A percentile compares a stretch with the other conserved stretches of the same genome.
These are phyloP conservation scores for Chinchilla lanigera DNA, from an alignment of 2,113 vertebrate genomes.

Conservation along the genomic window DNA sequence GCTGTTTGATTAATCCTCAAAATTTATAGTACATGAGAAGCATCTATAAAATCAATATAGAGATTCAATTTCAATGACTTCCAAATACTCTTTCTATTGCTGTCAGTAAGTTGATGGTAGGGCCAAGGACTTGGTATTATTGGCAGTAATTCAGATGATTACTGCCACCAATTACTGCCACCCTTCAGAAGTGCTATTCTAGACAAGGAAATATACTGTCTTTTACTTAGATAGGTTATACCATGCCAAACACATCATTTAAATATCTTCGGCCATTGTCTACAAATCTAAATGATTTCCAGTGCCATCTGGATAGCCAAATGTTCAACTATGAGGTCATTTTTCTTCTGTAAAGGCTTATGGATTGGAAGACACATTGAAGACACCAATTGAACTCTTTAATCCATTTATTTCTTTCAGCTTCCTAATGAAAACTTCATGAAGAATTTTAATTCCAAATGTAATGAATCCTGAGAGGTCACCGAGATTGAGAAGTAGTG, in stretches of 20 bases:
- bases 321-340: conserved; percentile 39
- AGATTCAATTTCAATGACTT: background rate
- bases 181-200: background rate
- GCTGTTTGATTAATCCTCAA: background rate
- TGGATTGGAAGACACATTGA: background rate
- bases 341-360: conserved; percentile 39
- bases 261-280: background rate
- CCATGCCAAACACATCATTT: background rate
- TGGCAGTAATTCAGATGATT: background rate
- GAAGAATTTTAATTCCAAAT: conserved; percentile 28
- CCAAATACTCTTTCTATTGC: background rate
- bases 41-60: background rate
- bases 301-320: conserved; percentile 45
- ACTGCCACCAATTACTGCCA: too few species aligned
- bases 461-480: background rate
- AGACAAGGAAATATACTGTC: background rate
- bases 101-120: background rate
- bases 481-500: background rate
- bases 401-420: background rate
- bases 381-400: conserved; percentile 32
- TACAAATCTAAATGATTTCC: conserved; percentile 29
- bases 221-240: background rate
- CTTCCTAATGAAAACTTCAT: background rate
- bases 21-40: background rate
- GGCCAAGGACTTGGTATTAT: background rate